These are phyloP conservation scores for Apoda limacodes DNA, from an alignment of 2,888 invertebrate genomes.

Conservation along the genomic window DNA sequence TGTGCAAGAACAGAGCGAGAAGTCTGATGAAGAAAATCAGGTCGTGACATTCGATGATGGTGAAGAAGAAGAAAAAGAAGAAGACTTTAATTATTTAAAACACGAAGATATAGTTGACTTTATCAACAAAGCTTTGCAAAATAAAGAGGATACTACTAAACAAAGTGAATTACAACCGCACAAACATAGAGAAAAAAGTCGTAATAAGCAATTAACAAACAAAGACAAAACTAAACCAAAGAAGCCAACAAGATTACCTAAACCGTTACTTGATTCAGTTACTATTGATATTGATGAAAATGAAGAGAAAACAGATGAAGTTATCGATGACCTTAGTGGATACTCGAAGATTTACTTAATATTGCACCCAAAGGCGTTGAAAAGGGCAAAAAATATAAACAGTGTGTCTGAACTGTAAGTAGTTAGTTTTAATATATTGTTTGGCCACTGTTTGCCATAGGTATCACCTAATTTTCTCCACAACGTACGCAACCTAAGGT, in stretches of 20 bases:
- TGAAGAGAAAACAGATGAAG: constrained; percentile 9
- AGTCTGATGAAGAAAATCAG: constrained; percentile 3
- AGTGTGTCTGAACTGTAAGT: not conserved
- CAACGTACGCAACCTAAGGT: too few species aligned
- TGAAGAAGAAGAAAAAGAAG: constrained; percentile 15
- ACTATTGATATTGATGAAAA: too few species aligned
- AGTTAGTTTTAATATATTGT: not conserved
- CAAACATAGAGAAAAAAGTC: too few species aligned
- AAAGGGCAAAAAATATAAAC: constrained; percentile 24
- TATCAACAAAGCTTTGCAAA: constrained; percentile 17
- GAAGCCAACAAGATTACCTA: too few species aligned
- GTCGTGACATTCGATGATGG: constrained; percentile 10
- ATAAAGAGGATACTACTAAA: constrained; percentile 5
- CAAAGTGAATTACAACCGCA: constrained; percentile 8
- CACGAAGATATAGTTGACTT: constrained; percentile 22
- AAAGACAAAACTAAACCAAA: too few species aligned
- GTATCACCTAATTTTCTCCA: too few species aligned
- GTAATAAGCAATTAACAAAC: too few species aligned
- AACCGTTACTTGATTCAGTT: too few species aligned
- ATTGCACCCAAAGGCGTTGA: constrained; percentile 30
- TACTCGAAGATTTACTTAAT: constrained; percentile 42
- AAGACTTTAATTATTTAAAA: constrained; percentile 14
- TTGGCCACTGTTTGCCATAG: too few species aligned
- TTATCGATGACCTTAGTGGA: constrained; percentile 18
- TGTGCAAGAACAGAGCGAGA: constrained; percentile 1